Conservation (phyloP, 2,888 invertebrate species). For the Bimastos eiseni region DNA sequence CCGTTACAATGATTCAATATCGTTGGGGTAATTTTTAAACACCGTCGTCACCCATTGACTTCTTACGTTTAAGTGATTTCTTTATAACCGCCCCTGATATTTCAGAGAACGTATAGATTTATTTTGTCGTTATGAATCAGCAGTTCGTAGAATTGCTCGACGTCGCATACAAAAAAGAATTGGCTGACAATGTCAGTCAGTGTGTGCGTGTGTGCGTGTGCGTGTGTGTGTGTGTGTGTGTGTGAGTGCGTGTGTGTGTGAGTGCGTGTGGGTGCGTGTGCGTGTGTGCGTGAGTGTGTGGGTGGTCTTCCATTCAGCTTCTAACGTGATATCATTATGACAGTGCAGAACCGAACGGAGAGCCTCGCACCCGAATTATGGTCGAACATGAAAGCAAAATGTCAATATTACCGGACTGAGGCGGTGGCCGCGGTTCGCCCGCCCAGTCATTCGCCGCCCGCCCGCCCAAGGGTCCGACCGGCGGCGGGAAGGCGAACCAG, state of each 20-base stretch:
- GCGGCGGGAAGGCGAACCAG: not conserved
- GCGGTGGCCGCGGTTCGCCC: not conserved
- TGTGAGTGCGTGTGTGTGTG: no score
- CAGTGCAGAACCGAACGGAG: not conserved
- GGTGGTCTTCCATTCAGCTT: not conserved
- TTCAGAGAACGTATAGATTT: not conserved
- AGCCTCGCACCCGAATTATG: not conserved
- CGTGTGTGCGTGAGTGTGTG: not conserved
- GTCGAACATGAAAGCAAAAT: constrained; percentile 7
- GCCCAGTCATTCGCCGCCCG: not conserved
- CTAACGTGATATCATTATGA: constrained; percentile 2
- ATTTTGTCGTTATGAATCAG: not conserved
- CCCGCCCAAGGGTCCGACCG: not conserved
- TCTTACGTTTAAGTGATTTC: not conserved
- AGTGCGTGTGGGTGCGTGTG: no score
- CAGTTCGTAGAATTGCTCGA: not conserved
- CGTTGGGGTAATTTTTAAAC: no score
- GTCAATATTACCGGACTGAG: constrained; percentile 7
- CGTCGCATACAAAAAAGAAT: not conserved
- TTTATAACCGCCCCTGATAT: not conserved
- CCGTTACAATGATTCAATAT: no score
- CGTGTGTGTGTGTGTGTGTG: no score
- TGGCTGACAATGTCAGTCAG: constrained; percentile 13
- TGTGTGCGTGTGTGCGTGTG: not conserved
- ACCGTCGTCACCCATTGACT: no score